Evolutionary conservation across 2,113 vertebrate genomes (phyloP).

Genomic region (Elgaria multicarinata): DNA sequence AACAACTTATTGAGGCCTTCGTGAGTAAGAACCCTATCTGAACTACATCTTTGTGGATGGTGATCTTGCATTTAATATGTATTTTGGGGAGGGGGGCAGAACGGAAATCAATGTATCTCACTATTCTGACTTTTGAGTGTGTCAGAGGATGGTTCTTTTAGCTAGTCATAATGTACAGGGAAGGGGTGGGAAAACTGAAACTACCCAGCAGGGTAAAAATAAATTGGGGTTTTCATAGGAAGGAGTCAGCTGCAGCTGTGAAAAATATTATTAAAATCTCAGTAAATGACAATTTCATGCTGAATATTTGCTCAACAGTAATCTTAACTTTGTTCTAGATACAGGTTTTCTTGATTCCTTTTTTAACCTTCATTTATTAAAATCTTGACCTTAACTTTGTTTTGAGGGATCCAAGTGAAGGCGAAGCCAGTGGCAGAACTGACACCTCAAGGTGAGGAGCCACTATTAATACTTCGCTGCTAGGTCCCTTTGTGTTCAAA

Average conservation of each 20-base stretch:
- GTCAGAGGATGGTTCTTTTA: neutral
- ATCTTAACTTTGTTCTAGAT: constrained; percentile 68
- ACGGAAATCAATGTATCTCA: constrained; percentile 22
- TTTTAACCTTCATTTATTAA: constrained; percentile 44
- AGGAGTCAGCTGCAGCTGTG: constrained; percentile 43
- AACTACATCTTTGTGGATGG: neutral
- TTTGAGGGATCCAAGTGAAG: constrained; percentile 98
- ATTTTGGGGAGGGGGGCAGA: constrained; percentile 13
- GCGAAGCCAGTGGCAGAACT: constrained; percentile 94
- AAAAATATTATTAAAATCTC: constrained; percentile 24
- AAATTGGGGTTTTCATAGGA: constrained; percentile 41
- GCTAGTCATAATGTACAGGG: neutral
- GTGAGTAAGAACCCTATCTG: neutral
- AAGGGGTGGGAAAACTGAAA: neutral
- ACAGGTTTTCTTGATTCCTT: constrained; percentile 73
- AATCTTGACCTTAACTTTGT: constrained; percentile 86
- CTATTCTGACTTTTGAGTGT: constrained; percentile 43
- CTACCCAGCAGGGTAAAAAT: constrained; percentile 27
- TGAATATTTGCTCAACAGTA: constrained; percentile 55
- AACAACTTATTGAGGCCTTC: neutral
- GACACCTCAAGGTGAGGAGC: constrained; percentile 93
- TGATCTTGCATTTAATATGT: constrained; percentile 7
- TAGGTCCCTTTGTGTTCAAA: constrained; percentile 61
- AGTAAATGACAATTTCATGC: constrained; percentile 54
- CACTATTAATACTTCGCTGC: constrained; percentile 72